Evolutionary conservation across 2,113 vertebrate genomes (phyloP), one percentile per base, ranked within the genome.

Genomic region (Vanacampus margaritifer): DNA sequence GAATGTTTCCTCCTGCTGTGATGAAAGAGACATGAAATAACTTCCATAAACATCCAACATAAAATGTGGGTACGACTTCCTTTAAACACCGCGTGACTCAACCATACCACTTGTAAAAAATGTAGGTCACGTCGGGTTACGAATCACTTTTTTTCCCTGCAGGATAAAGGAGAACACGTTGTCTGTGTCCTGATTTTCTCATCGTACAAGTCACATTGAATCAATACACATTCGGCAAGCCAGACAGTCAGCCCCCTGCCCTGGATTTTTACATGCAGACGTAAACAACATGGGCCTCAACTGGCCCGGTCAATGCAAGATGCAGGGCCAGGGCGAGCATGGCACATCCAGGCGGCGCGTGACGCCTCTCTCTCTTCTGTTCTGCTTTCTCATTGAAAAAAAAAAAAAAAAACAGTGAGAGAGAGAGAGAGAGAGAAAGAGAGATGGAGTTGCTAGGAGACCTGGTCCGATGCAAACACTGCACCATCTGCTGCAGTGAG

Each of bases 361-460:
- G 80, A 87, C 84, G 82, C 84, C 73, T 63, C 83, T 78, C 83
- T 78, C 79, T 81, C 83, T 74, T 32, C 78, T 39, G 71, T 75
- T 78, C 73, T 56, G 76, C 68, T 81, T 81, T 73, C 60, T 45
- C 35, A 62, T 43, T 43, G 16, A 21, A 9, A n/a, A n/a, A 26
- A 73, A 76, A 80, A 80, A 69, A 76, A 51, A 63, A 58, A 54
- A 60, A 36, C 56, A 51, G 45, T 51, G 6, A 24, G 32, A 61
- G 56, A 72, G 56, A 51, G 45, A 58, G 6, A 24, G 32, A 61
- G 56, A 72, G 54, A 75, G 63, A 75, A 70, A 72, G 72, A 72
- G 76, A 78, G 73, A 81, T 26, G 21, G 75, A 72, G 92, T 93
- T 93, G 92, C 91, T 91, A 92, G 86, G 92, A 87, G 80, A 92